Conservation (phyloP, 2,888 invertebrate genomes). For the Eucera pruinosa region DNA sequence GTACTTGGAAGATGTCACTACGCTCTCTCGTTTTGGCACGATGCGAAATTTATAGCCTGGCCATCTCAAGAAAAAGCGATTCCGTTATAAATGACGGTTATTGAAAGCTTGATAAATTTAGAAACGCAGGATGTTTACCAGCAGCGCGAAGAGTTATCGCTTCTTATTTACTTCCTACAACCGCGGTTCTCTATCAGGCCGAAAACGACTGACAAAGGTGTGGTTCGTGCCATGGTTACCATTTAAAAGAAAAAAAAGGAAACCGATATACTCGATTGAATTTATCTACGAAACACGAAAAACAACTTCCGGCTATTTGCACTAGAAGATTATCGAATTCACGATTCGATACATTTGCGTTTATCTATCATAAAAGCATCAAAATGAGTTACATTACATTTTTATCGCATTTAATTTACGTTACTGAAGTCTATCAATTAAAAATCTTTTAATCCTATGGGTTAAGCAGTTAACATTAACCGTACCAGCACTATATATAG, state of each 20-base stretch:
- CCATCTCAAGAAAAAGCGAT: constrained; percentile 28
- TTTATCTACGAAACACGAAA: constrained; percentile 39
- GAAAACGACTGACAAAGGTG: constrained; percentile 52
- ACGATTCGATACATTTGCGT: constrained; percentile 7
- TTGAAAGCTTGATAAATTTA: constrained; percentile 32
- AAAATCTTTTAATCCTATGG: background rate
- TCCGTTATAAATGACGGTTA: constrained; percentile 33
- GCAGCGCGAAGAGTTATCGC: constrained; percentile 38
- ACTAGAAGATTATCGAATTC: constrained; percentile 32
- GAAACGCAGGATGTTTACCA: constrained; percentile 26
- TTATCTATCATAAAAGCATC: constrained; percentile 19
- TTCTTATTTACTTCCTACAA: constrained; percentile 42
- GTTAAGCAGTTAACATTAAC: too few species aligned
- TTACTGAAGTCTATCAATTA: background rate
- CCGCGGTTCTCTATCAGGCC: constrained; percentile 20
- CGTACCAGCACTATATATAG: too few species aligned
- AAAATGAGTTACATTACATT: background rate
- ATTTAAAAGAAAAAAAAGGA: constrained; percentile 21
- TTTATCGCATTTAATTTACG: background rate
- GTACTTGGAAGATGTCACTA: constrained; percentile 24
- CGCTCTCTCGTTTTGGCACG: constrained; percentile 53
- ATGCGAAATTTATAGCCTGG: constrained; percentile 41
- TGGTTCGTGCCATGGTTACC: constrained; percentile 24
- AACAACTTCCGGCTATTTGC: constrained; percentile 27
- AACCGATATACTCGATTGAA: constrained; percentile 37